Base-by-base conservation (phyloP, 1,140 invertebrate species). In the Trissolcus basalis region DNA sequence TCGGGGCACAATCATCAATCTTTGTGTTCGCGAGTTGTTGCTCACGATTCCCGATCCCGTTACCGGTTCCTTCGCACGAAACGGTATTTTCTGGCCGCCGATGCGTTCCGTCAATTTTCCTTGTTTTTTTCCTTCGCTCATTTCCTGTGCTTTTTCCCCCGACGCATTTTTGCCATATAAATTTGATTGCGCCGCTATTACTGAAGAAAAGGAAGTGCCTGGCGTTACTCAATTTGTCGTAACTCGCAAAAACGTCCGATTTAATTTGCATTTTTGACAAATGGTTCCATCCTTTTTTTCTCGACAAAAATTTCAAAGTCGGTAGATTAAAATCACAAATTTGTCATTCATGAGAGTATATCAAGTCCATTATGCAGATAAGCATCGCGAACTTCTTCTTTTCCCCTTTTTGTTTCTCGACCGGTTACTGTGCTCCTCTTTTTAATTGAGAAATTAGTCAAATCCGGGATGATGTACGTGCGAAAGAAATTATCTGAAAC, bases 31-130 rank as follows among this genome's bases (percentile, higher is more conserved):
- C 54, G 47, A 44, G 51, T 39, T 43, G 7, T 47, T 35, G 48
- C 64, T 51, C 64, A 48, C 55, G 43, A 41, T 32, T 45, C 56
- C 15, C 0, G 49, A 54, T 69, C 48, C 65, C 65, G 65, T 59
- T 69, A 69, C 43, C 11, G 65, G 65, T 69, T 69, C 65, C 65
- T 59, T 15, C 35, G 50, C 56, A 54, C 49, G 39, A 60, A 69
- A 69, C 65, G 65, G 65, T 69, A 69, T 60, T 48, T 68, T 56
- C 35, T 45, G 56, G 49, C 56, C 50, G 50, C 9, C 19, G 47
- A 44, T 58, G 54, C 54, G 55, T 60, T 60, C 58, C 51, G 65
- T 41, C 56, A 61, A 70, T 71, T 71, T 71, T 51, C 39, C 47
- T 53, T 8, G 7, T 35, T 63, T 63, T 70, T 70, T 71, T 8